Percentiles rank a stretch among this genome's conserved stretches.
These are phyloP conservation scores for Acrobasis suavella DNA, from an alignment of 2,888 invertebrate species.

Conservation along the genomic window DNA sequence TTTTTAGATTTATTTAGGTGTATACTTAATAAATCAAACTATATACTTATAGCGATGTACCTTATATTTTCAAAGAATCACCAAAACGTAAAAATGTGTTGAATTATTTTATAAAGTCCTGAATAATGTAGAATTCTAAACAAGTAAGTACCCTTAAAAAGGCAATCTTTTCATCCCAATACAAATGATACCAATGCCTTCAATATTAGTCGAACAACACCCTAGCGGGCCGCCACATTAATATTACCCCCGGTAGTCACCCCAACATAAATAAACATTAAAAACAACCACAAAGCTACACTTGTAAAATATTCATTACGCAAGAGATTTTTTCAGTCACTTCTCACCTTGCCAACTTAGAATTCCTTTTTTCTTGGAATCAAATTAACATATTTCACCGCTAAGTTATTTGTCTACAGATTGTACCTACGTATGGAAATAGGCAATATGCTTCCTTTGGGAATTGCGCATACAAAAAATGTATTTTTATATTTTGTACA, in stretches of 20 bases:
- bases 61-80: too few relatives aligned
- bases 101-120: background rate
- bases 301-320: slow-evolving; percentile 67
- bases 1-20: too few relatives aligned
- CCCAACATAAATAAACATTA: slow-evolving; percentile 70
- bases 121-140: background rate
- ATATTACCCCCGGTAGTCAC: slow-evolving; percentile 56
- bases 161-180: background rate
- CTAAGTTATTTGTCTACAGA: slow-evolving; percentile 58
- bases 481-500: background rate
- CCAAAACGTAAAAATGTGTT: too few relatives aligned
- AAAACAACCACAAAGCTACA: slow-evolving; percentile 61
- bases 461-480: slow-evolving; percentile 14
- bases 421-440: slow-evolving; percentile 71
- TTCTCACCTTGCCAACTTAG: slow-evolving; percentile 63
- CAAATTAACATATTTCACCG: slow-evolving; percentile 68
- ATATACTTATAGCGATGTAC: too few relatives aligned
- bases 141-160: background rate
- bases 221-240: slow-evolving; percentile 44
- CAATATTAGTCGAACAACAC: slow-evolving; percentile 8
- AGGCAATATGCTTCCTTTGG: slow-evolving; percentile 46
- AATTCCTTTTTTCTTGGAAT: slow-evolving; percentile 48
- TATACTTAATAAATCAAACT: too few relatives aligned
- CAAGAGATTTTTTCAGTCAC: slow-evolving; percentile 48
- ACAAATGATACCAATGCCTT: slow-evolving; percentile 23